These are phyloP conservation scores for Morinoia aosen DNA, from an alignment of 2,888 invertebrate genomes.

Conservation along the genomic window DNA sequence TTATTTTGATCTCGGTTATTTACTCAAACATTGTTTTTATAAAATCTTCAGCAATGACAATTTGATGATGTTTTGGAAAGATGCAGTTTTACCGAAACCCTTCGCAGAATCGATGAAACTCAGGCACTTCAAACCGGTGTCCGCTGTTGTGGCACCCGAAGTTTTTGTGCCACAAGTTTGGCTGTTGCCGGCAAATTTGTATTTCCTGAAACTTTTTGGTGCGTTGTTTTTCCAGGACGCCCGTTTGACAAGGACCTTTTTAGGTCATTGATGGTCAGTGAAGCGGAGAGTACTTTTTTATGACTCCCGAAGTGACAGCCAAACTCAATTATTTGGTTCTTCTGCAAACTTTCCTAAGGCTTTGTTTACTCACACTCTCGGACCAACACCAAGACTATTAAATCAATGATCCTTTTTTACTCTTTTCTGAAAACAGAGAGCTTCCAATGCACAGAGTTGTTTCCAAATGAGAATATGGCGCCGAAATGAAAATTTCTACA, in stretches of 20 bases:
- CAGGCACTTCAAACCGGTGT: background rate
- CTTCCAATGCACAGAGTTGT: background rate
- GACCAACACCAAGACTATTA: background rate
- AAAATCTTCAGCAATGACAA: background rate
- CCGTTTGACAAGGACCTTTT: conserved; percentile 14
- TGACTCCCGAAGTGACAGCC: background rate
- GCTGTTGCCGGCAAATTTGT: conserved; percentile 15
- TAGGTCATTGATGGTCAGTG: conserved; percentile 43
- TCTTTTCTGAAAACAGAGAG: background rate
- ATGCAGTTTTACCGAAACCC: background rate
- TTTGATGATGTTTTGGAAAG: background rate
- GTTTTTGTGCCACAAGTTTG: conserved; percentile 32
- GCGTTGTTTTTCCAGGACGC: background rate
- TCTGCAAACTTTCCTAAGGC: background rate
- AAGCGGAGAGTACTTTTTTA: background rate
- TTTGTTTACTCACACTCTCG: background rate
- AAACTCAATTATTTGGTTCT: conserved; percentile 19
- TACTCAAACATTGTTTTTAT: background rate
- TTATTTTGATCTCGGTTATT: background rate
- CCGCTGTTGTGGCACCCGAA: background rate
- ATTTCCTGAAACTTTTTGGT: background rate
- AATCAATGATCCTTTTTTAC: background rate
- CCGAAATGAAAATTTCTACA: background rate
- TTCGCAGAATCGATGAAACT: background rate
- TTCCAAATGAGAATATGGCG: background rate